A percentile compares a stretch with the other conserved stretches of the same genome.
These are phyloP conservation scores for Lordiphosa andalusiaca DNA, from an alignment of 2,888 invertebrate species.

Conservation along the genomic window DNA sequence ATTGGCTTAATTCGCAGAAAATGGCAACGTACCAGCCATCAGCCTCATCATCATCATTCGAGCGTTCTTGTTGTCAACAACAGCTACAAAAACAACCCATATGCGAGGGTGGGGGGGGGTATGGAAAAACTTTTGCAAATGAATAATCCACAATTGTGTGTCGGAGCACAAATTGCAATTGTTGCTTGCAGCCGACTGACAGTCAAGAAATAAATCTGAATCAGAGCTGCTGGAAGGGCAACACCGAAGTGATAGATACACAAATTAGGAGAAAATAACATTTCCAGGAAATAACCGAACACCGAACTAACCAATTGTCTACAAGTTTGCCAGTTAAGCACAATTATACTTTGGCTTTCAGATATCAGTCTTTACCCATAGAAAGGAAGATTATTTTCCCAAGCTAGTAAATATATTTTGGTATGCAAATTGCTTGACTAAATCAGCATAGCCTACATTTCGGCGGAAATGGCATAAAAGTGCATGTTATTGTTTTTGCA, in stretches of 20 bases:
- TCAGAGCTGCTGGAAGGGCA: slow-evolving; percentile 12
- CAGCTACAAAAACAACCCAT: slow-evolving; percentile 27
- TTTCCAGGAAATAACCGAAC: no score
- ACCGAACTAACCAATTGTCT: no score
- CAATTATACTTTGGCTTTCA: no score
- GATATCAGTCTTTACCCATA: no score
- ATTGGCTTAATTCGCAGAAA: slow-evolving; percentile 70
- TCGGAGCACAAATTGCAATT: slow-evolving; percentile 66
- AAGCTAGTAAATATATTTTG: no score
- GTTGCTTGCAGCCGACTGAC: slow-evolving; percentile 47
- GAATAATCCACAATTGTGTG: slow-evolving; percentile 67
- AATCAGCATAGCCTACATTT: background rate
- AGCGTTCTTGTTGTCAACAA: slow-evolving; percentile 36
- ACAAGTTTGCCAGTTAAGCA: no score
- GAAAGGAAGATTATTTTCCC: no score
- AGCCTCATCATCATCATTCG: slow-evolving; percentile 24
- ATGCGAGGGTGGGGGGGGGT: no score
- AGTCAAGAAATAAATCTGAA: slow-evolving; percentile 38
- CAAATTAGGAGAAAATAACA: no score
- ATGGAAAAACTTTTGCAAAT: slow-evolving; percentile 61
- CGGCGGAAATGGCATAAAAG: slow-evolving; percentile 14
- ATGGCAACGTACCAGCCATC: slow-evolving; percentile 48
- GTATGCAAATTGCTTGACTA: background rate
- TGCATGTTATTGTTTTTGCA: slow-evolving; percentile 49
- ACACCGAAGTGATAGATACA: no score